A percentile compares a stretch with the other conserved stretches of the same genome.
Evolutionary conservation across 2,888 invertebrate genomes (phyloP).

Genomic region (Lochmaea capreae): DNA sequence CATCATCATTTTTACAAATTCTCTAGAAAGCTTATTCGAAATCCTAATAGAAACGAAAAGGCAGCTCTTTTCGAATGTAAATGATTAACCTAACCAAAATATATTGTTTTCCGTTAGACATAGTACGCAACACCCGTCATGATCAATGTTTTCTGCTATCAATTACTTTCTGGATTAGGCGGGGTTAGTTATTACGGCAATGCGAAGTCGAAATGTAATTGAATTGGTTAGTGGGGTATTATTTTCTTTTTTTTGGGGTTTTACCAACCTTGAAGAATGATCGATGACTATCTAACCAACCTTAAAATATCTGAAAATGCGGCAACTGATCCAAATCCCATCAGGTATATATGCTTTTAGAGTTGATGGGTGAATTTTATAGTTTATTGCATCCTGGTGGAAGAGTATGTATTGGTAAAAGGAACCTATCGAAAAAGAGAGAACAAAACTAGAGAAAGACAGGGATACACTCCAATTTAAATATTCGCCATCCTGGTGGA

Average conservation of each 20-base stretch:
- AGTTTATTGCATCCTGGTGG: neutral
- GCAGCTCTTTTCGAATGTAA: neutral
- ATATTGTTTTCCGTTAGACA: constrained; percentile 6
- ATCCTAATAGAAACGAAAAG: neutral
- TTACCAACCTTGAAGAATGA: constrained; percentile 13
- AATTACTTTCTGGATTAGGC: constrained; percentile 28
- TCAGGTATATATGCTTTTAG: neutral
- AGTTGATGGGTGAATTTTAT: neutral
- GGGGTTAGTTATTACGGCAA: constrained; percentile 14
- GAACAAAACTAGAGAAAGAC: no score
- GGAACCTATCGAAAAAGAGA: no score
- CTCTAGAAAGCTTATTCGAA: neutral
- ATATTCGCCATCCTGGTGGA: no score
- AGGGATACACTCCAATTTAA: no score
- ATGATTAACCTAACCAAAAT: constrained; percentile 12
- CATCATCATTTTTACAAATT: neutral
- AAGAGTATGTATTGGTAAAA: neutral
- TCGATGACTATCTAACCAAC: constrained; percentile 14
- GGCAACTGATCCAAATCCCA: neutral
- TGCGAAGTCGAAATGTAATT: constrained; percentile 18
- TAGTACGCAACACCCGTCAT: constrained; percentile 13
- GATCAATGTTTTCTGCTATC: constrained; percentile 27
- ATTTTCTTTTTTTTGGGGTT: constrained; percentile 2
- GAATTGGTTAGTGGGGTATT: constrained; percentile 7
- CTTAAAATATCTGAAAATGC: neutral